phyloP scores from a whole-genome alignment of 2,888 invertebrate species.

The Oxytorus armatus region DNA sequence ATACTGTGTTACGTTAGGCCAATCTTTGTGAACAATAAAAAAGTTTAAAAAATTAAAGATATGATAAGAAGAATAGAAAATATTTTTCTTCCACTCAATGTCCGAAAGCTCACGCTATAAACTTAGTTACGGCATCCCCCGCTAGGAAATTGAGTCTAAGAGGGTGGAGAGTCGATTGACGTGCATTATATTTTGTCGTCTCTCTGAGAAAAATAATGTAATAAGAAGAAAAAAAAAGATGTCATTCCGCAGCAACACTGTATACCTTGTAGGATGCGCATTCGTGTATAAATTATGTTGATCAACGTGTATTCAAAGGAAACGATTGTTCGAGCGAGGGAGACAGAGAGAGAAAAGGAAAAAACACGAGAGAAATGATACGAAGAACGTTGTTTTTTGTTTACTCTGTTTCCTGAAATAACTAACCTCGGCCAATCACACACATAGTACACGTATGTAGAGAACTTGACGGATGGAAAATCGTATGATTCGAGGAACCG shows the following conservation, averaged over 20 bases:
- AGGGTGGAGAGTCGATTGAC: slow-evolving; percentile 29
- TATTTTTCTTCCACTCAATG: not conserved
- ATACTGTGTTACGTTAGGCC: no score
- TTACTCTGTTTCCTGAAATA: slow-evolving; percentile 31
- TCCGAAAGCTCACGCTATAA: not conserved
- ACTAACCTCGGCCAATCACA: slow-evolving; percentile 55
- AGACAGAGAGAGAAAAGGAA: slow-evolving; percentile 4
- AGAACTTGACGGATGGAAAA: slow-evolving; percentile 21
- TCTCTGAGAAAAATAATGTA: slow-evolving; percentile 8
- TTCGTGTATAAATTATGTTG: slow-evolving; percentile 45
- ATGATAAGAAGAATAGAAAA: no score
- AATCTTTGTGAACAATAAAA: no score
- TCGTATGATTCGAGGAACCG: not conserved
- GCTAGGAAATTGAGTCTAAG: slow-evolving; percentile 3
- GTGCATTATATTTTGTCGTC: slow-evolving; percentile 31
- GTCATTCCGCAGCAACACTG: not conserved
- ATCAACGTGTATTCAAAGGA: slow-evolving; percentile 53
- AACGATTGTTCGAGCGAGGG: not conserved
- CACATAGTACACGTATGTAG: not conserved
- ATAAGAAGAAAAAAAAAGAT: not conserved
- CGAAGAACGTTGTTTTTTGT: slow-evolving; percentile 2
- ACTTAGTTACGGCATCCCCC: not conserved
- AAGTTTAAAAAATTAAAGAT: no score
- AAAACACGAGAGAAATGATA: slow-evolving; percentile 9
- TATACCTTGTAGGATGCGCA: slow-evolving; percentile 14